phyloP scores from a whole-genome alignment of 2,113 vertebrate species.

The Lophius piscatorius region DNA sequence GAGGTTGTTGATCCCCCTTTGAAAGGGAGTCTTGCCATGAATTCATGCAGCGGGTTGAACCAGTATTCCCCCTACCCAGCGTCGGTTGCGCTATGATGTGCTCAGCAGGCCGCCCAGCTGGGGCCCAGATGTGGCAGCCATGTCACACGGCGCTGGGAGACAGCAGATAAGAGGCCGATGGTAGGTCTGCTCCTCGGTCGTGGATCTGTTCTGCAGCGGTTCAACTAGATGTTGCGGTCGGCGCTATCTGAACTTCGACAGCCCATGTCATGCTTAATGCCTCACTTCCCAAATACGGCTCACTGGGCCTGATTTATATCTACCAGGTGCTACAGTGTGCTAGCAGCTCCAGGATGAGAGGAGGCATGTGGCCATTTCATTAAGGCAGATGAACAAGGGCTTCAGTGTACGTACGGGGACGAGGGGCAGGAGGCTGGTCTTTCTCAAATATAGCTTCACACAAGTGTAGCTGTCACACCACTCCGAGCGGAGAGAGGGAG shows the following conservation, averaged over 20 bases:
- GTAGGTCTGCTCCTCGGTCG: slow-evolving; percentile 53
- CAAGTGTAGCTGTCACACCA: slow-evolving; percentile 65
- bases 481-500: slow-evolving; percentile 42
- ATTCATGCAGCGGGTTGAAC: slow-evolving; percentile 39
- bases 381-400: slow-evolving; percentile 71
- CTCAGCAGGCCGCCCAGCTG: slow-evolving; percentile 74
- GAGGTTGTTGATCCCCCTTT: slow-evolving; percentile 22
- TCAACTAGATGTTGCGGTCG: slow-evolving; percentile 80
- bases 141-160: slow-evolving; percentile 71
- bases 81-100: slow-evolving; percentile 43
- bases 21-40: slow-evolving; percentile 16
- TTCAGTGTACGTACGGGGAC: slow-evolving; percentile 62
- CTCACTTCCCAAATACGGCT: slow-evolving; percentile 84
- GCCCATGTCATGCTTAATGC: slow-evolving; percentile 83
- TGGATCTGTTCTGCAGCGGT: slow-evolving; percentile 70
- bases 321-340: slow-evolving; percentile 81
- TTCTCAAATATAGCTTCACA: slow-evolving; percentile 69
- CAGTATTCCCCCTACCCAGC: slow-evolving; percentile 21
- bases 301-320: slow-evolving; percentile 82
- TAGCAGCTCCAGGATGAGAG: slow-evolving; percentile 66
- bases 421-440: slow-evolving; percentile 67
- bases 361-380: slow-evolving; percentile 75
- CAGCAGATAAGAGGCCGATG: slow-evolving; percentile 72
- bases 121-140: slow-evolving; percentile 80
- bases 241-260: slow-evolving; percentile 81